Evolutionary conservation across 1,140 invertebrate species (phyloP).

Genomic region (Drosophila mojavensis): DNA sequence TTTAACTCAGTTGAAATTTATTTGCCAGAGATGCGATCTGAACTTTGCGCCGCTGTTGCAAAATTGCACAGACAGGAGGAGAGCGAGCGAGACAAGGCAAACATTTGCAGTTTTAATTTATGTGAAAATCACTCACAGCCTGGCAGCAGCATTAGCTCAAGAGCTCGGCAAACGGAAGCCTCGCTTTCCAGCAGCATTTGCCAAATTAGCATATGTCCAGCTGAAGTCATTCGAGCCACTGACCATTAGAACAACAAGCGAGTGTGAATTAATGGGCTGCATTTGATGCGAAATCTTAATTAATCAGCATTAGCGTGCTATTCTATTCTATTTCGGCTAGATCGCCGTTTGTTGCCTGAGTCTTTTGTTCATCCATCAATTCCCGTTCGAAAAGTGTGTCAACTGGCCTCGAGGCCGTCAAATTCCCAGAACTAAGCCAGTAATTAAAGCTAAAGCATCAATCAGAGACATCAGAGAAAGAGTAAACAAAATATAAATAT

Average conservation of each 20-base stretch:
- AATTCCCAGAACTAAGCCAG: slow-evolving; percentile 35
- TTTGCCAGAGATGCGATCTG: slow-evolving; percentile 70
- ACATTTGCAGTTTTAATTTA: slow-evolving; percentile 70
- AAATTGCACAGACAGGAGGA: slow-evolving; percentile 29
- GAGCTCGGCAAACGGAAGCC: slow-evolving; percentile 29
- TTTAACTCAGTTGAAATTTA: slow-evolving; percentile 68
- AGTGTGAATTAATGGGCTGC: slow-evolving; percentile 41
- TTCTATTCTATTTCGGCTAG: slow-evolving; percentile 17
- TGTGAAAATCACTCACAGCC: slow-evolving; percentile 57
- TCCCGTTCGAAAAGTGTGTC: slow-evolving; percentile 57
- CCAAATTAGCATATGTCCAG: slow-evolving; percentile 47
- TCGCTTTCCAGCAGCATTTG: slow-evolving; percentile 23
- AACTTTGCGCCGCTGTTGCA: slow-evolving; percentile 63
- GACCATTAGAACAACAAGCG: slow-evolving; percentile 17
- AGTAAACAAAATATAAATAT: neutral
- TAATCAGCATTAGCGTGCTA: slow-evolving; percentile 23
- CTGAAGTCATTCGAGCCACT: slow-evolving; percentile 22
- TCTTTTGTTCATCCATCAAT: slow-evolving; percentile 54
- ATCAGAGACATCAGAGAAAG: slow-evolving; percentile 17
- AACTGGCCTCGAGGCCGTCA: slow-evolving; percentile 25
- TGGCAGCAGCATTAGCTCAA: slow-evolving; percentile 20
- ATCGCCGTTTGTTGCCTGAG: slow-evolving; percentile 44
- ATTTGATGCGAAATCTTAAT: slow-evolving; percentile 38
- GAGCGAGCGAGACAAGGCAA: slow-evolving; percentile 37
- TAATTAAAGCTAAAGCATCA: slow-evolving; percentile 41